phyloP scores from a whole-genome alignment of 2,888 invertebrate genomes.

The Cryptocheilus praepositus region DNA sequence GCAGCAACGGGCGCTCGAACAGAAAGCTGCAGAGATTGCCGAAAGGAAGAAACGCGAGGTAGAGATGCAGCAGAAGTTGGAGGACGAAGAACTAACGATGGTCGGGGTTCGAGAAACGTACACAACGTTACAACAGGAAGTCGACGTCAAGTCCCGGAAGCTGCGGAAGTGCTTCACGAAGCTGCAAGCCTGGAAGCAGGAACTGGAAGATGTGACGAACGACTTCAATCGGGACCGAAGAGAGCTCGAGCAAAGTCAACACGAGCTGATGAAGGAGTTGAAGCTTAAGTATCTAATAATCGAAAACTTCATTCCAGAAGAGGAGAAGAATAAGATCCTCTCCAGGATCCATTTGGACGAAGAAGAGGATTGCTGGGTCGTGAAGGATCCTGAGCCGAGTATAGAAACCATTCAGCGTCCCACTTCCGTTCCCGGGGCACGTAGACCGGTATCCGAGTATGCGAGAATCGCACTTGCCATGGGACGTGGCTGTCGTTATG shows the following conservation, averaged over 20 bases:
- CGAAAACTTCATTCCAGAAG: conserved; percentile 92
- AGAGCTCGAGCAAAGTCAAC: conserved; percentile 93
- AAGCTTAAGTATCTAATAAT: conserved; percentile 92
- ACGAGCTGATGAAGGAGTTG: conserved; percentile 92
- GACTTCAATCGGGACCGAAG: conserved; percentile 94
- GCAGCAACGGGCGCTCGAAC: conserved; percentile 92
- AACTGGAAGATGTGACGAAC: conserved; percentile 88
- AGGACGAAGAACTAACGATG: conserved; percentile 94
- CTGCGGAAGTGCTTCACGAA: conserved; percentile 93
- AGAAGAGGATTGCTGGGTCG: conserved; percentile 86
- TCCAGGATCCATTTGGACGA: conserved; percentile 87
- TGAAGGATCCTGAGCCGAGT: conserved; percentile 74
- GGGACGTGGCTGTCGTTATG: conserved; percentile 75
- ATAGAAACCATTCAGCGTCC: conserved; percentile 78
- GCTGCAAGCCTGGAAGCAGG: conserved; percentile 84
- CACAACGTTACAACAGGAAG: conserved; percentile 94
- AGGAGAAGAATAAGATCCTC: conserved; percentile 85
- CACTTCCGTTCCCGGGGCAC: conserved; percentile 79
- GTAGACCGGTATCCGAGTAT: conserved; percentile 81
- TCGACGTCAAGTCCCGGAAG: conserved; percentile 96
- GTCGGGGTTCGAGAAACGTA: conserved; percentile 93
- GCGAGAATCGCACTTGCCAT: conserved; percentile 77
- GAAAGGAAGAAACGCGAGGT: conserved; percentile 88
- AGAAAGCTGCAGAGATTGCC: conserved; percentile 89
- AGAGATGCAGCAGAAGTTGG: conserved; percentile 95